A percentile compares a stretch with the other conserved stretches of the same genome.
phyloP scores from a whole-genome alignment of 2,113 vertebrate species.

The Cynopterus brachyotis region DNA sequence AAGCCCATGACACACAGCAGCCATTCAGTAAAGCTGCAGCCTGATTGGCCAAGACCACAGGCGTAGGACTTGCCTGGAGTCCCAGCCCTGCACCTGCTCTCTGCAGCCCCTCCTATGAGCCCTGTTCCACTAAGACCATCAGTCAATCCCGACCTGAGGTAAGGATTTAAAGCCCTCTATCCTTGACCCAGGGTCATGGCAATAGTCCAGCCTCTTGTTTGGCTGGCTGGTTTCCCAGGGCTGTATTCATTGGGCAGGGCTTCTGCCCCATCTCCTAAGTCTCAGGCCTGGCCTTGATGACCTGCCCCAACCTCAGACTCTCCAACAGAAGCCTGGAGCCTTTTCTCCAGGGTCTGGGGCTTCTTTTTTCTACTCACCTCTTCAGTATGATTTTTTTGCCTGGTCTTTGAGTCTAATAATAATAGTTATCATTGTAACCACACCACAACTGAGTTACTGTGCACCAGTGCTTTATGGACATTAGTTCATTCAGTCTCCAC shows the following conservation, averaged over 20 bases:
- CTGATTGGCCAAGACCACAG: background rate
- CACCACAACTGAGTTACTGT: background rate
- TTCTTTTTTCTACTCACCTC: background rate
- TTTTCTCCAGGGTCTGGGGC: background rate
- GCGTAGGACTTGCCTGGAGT: fast-evolving
- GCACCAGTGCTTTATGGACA: background rate
- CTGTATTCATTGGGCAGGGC: background rate
- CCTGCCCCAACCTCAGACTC: background rate
- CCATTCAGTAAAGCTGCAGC: background rate
- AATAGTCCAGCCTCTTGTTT: background rate
- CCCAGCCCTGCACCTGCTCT: background rate
- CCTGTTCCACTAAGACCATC: background rate
- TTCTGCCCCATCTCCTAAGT: background rate
- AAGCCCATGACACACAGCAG: background rate
- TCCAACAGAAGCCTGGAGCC: background rate
- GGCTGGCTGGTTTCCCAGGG: background rate
- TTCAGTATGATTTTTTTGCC: background rate
- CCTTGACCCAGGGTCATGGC: background rate
- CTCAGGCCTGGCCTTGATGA: background rate
- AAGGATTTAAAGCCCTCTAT: background rate
- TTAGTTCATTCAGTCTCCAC: background rate
- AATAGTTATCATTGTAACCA: background rate
- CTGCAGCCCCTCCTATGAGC: background rate
- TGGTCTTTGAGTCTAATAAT: background rate
- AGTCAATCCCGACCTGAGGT: background rate